phyloP scores from a whole-genome alignment of 2,888 invertebrate species.

The Campoplex capitator region DNA sequence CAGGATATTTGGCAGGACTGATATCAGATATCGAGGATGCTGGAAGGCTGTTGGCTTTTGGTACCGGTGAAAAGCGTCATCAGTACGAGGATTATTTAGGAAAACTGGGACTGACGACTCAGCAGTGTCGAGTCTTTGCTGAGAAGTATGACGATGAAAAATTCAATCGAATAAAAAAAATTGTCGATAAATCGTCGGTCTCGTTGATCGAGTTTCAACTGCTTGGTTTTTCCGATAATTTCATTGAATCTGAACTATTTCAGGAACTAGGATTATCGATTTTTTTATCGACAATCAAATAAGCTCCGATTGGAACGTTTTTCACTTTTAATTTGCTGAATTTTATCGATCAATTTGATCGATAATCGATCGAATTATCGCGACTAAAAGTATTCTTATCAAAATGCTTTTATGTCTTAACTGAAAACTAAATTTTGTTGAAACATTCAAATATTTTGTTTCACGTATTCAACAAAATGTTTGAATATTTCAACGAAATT shows the following conservation, averaged over 20 bases:
- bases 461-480: too few relatives aligned
- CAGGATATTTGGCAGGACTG: conserved; percentile 91
- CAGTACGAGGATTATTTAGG: conserved; percentile 90
- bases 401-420: neutral
- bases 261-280: neutral
- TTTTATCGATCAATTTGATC: neutral
- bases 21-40: conserved; percentile 87
- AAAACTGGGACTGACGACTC: conserved; percentile 87
- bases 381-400: neutral
- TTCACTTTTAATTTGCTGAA: neutral
- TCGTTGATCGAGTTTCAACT: neutral
- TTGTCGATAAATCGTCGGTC: neutral
- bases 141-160: conserved; percentile 75
- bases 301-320: too few relatives aligned
- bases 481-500: too few relatives aligned
- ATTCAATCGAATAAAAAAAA: neutral
- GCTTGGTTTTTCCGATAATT: neutral
- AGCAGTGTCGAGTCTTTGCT: conserved; percentile 79
- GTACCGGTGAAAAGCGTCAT: conserved; percentile 85
- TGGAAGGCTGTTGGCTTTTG: conserved; percentile 87
- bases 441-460: too few relatives aligned
- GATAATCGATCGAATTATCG: neutral
- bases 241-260: neutral
- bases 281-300: too few relatives aligned
- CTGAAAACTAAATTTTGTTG: too few relatives aligned